Evolutionary conservation across 2,797 vertebrate genomes (phyloP), one percentile per base, ranked within the genome.

Genomic region (Salarias fasciatus): DNA sequence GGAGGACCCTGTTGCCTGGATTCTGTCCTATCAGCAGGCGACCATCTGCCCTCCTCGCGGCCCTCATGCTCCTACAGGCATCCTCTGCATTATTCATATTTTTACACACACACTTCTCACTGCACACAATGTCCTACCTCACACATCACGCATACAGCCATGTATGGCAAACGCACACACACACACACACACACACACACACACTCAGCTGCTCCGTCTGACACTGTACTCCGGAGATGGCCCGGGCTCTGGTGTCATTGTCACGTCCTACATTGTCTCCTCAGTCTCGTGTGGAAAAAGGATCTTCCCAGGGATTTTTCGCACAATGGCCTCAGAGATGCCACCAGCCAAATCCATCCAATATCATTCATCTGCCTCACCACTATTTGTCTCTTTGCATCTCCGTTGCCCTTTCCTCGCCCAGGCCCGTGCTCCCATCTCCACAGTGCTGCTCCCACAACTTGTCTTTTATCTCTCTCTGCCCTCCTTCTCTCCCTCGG

Each of bases 81-180:
- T 77, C 63, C 61, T 72, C 56, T 90, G 77, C 85, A 91, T 89
- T 91, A 88, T 90, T 89, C 86, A 88, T 85, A 74, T 63, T 69
- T 61, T 38, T 53, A 46, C 48, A 55, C 55, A 49, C 60, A 61
- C 58, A 47, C 38, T 65, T 44, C 15, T 46, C 51, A 37, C 57
- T 48, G 30, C 53, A 57, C 58, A 76, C 47, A 72, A 36, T 15
- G n/a, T 44, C 53, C 54, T 49, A 58, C 62, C 75, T 56, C 65
- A 64, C 63, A 77, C 58, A 74, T 64, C 58, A 57, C 58, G 42
- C 51, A 69, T 49, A 67, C 61, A 71, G 49, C 52, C 73, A 74
- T n/a, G n/a, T n/a, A n/a, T n/a, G n/a, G 15, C 48, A 59, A 29
- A 53, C 38, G 48, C 47, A 54, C 49, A 57, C 51, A 65, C 69